Conservation (phyloP, 2,113 vertebrate genomes). For the Elaphurus davidianus region DNA sequence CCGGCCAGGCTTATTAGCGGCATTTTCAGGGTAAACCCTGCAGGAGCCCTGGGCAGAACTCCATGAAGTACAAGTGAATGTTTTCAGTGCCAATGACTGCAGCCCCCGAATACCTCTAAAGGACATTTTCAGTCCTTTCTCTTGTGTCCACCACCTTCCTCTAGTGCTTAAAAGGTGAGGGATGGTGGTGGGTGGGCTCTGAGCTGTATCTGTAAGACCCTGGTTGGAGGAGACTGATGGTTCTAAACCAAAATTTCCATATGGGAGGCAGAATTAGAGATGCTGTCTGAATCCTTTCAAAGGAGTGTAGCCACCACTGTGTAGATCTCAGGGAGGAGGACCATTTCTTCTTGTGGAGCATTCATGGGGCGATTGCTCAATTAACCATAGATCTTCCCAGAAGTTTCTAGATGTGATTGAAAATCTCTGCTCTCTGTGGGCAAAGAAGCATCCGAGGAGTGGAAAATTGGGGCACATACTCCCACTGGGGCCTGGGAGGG, state of each 20-base stretch:
- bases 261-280: not conserved
- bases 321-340: not conserved
- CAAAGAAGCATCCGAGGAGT: not conserved
- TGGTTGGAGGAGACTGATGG: no score
- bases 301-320: not conserved
- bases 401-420: constrained; percentile 41
- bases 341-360: not conserved
- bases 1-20: not conserved
- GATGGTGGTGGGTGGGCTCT: not conserved
- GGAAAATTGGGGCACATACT: constrained; percentile 30
- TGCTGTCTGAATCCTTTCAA: not conserved
- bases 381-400: not conserved
- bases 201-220: not conserved
- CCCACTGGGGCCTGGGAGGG: not conserved
- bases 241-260: not conserved
- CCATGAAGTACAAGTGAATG: not conserved
- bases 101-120: not conserved
- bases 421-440: not conserved
- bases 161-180: not conserved
- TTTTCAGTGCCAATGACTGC: not conserved
- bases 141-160: not conserved
- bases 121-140: not conserved
- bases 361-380: not conserved
- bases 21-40: not conserved
- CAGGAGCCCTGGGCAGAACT: not conserved